Evolutionary conservation across 2,113 vertebrate species (phyloP).

Genomic region (Clarias gariepinus): DNA sequence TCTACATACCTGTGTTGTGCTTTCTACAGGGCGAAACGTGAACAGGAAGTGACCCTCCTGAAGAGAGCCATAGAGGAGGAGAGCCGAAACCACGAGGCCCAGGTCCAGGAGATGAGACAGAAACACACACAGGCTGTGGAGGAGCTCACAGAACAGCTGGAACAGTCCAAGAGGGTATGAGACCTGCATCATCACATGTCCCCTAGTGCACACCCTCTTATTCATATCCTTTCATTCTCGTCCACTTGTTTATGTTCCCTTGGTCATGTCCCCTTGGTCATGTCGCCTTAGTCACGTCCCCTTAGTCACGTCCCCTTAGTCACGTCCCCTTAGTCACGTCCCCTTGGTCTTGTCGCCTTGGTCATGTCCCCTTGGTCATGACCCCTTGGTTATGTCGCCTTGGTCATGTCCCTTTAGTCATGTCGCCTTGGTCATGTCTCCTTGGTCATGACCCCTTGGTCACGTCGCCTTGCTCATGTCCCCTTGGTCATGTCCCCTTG

Average conservation of each 20-base stretch:
- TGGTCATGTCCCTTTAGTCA: no score
- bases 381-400: no score
- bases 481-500: not conserved
- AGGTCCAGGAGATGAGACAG: slow-evolving; percentile 89
- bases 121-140: slow-evolving; percentile 85
- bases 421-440: not conserved
- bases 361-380: no score
- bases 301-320: no score
- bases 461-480: no score
- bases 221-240: no score
- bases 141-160: slow-evolving; percentile 84
- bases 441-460: not conserved
- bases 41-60: slow-evolving; percentile 84
- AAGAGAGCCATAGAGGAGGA: slow-evolving; percentile 86
- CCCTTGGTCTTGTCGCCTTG: no score
- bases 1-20: not conserved
- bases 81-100: slow-evolving; percentile 80
- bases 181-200: not conserved
- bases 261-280: no score
- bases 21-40: slow-evolving; percentile 80
- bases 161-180: slow-evolving; percentile 83
- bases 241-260: not conserved
- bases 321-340: no score
- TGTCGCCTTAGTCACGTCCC: not conserved
- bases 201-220: not conserved